A percentile compares a stretch with the other conserved stretches of the same genome.
These are phyloP conservation scores for Drosophila fungiperda DNA, from an alignment of 2,888 invertebrate genomes.

Conservation along the genomic window DNA sequence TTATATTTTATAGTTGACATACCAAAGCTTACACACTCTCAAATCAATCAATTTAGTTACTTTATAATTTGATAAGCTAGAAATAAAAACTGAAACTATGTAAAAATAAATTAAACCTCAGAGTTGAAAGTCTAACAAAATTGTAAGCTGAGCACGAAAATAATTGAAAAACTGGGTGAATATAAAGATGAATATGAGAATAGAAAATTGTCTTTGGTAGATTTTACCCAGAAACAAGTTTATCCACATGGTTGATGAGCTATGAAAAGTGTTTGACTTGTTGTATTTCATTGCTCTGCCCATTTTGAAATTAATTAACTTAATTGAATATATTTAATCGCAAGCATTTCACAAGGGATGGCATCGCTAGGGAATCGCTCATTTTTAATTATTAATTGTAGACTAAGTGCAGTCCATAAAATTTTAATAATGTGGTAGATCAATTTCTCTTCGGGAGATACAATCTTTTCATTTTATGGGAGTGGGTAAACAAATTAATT, in stretches of 20 bases:
- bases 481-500: neutral
- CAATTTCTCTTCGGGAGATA: neutral
- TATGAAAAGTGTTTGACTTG: neutral
- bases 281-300: neutral
- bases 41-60: slow-evolving; percentile 4
- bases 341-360: slow-evolving; percentile 15
- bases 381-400: neutral
- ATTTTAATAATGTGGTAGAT: neutral
- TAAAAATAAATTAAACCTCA: neutral
- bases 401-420: neutral
- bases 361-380: slow-evolving; percentile 26
- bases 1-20: slow-evolving; percentile 3
- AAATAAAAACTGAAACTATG: neutral
- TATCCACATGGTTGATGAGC: neutral
- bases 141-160: neutral
- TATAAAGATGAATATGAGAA: neutral
- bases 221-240: neutral
- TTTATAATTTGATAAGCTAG: slow-evolving; percentile 8
- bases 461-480: neutral
- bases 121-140: neutral
- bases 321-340: slow-evolving; percentile 36
- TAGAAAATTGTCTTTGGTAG: neutral
- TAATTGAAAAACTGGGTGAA: neutral
- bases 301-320: slow-evolving; percentile 27
- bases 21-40: slow-evolving; percentile 5